These are phyloP conservation scores for Morone chrysops DNA, from an alignment of 2,113 vertebrate genomes.

Conservation along the genomic window DNA sequence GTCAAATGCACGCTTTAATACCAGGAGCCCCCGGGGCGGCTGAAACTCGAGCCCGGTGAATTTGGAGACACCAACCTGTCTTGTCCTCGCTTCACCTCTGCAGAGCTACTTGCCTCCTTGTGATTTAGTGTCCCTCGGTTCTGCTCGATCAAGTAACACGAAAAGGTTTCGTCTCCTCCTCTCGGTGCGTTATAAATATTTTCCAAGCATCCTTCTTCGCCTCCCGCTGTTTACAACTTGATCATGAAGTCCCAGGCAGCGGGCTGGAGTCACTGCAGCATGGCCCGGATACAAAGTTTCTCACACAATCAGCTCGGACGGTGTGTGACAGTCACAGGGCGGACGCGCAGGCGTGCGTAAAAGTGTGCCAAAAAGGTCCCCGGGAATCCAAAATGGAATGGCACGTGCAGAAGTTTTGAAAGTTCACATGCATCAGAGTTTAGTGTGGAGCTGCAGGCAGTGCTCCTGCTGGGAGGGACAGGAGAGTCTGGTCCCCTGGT, in stretches of 20 bases:
- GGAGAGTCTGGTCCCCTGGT: slow-evolving; percentile 38
- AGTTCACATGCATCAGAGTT: slow-evolving; percentile 36
- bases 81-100: slow-evolving; percentile 81
- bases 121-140: slow-evolving; percentile 65
- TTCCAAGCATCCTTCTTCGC: slow-evolving; percentile 67
- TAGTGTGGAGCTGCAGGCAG: slow-evolving; percentile 6
- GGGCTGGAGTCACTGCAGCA: slow-evolving; percentile 62
- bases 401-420: slow-evolving; percentile 49
- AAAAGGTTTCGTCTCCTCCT: slow-evolving; percentile 32
- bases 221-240: slow-evolving; percentile 38
- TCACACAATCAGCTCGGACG: not conserved
- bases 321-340: slow-evolving; percentile 5
- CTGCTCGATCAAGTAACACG: slow-evolving; percentile 17
- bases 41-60: slow-evolving; percentile 81
- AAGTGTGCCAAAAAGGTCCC: slow-evolving; percentile 49
- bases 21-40: slow-evolving; percentile 68
- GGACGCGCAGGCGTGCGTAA: slow-evolving; percentile 43
- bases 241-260: slow-evolving; percentile 28
- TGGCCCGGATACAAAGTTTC: slow-evolving; percentile 63
- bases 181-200: slow-evolving; percentile 41
- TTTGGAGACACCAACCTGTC: slow-evolving; percentile 79
- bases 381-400: slow-evolving; percentile 52
- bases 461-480: slow-evolving; percentile 22
- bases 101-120: slow-evolving; percentile 35
- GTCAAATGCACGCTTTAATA: slow-evolving; percentile 81